These are phyloP conservation scores for Acrocephalus kingi DNA, from an alignment of 2,113 vertebrate genomes.

Conservation along the genomic window DNA sequence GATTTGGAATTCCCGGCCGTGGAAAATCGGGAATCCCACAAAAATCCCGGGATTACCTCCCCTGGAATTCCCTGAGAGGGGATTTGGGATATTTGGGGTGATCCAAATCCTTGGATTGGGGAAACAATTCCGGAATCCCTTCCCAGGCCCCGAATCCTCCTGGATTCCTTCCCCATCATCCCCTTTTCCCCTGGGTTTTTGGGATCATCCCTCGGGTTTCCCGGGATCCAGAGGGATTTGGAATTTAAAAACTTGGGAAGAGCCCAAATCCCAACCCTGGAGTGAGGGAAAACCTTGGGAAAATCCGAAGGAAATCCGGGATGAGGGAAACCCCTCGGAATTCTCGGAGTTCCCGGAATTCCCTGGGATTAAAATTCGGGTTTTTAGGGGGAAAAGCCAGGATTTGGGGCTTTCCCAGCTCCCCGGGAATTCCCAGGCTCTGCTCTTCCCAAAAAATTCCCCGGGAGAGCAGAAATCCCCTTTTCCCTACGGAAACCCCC, in stretches of 20 bases:
- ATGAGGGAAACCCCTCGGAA: not conserved
- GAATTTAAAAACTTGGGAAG: not conserved
- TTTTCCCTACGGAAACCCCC: not conserved
- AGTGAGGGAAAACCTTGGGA: not conserved
- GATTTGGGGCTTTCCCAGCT: not conserved
- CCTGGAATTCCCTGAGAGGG: not conserved
- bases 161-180: not conserved
- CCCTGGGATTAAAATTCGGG: rapidly evolving
- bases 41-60: not conserved
- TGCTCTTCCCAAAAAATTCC: not conserved
- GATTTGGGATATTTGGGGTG: not conserved
- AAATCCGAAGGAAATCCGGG: not conserved
- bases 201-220: not conserved
- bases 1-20: not conserved
- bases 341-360: not conserved
- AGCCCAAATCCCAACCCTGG: not conserved
- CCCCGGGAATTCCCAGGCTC: not conserved
- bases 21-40: not conserved
- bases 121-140: not conserved
- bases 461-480: not conserved
- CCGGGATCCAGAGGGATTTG: not conserved
- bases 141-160: not conserved
- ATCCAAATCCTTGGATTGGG: not conserved
- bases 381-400: not conserved
- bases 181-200: not conserved